Base-by-base conservation (phyloP, 1,140 invertebrate species). In the Magallana angulata region DNA sequence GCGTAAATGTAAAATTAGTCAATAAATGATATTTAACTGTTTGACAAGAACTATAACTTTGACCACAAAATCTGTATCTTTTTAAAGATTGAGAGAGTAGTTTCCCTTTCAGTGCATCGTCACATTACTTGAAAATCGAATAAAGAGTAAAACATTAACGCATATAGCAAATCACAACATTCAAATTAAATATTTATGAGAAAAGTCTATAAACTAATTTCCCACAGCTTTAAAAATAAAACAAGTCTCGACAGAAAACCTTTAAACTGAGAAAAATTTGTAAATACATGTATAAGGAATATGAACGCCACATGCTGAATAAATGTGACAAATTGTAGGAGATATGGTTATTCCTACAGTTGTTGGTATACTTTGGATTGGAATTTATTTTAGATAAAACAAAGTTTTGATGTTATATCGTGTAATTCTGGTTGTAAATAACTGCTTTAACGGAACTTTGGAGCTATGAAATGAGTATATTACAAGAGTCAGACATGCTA, bases 81-180 rank as follows among this genome's bases (percentile, higher is more conserved):
- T 8, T 16, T 14, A 16, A 16, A 5, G 36, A 24, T 1, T n/a
- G 24, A 7, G 16, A 12, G 0, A 56, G 16, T 14, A 83, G 16
- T 56, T 57, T 12, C 57, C 18, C 57, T 7, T 7, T 12, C 11
- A 58, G n/a, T n/a, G 56, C 82, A 7, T 83, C 56, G 57, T n/a
- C 57, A 59, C 82, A 83, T 83, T 56, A 57, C 82, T 83, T 16
- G n/a, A 83, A 56, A 57, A 83, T 24, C 0, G 18, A 24, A 24
- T 24, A 24, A 24, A 8, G 16, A 57, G 0, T 16, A 2, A 76
- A 76, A 6, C 59, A 60, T 14, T 14, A 9, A 11, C 4, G 2
- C 11, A 16, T 60, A 24, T 11, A 11, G 1, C 16, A 9, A 14
- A 16, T 14, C 16, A 16, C 59, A 60, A 60, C 8, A 16, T 3